These are phyloP conservation scores for Phycodurus eques DNA, from an alignment of 2,113 vertebrate genomes.

Conservation along the genomic window DNA sequence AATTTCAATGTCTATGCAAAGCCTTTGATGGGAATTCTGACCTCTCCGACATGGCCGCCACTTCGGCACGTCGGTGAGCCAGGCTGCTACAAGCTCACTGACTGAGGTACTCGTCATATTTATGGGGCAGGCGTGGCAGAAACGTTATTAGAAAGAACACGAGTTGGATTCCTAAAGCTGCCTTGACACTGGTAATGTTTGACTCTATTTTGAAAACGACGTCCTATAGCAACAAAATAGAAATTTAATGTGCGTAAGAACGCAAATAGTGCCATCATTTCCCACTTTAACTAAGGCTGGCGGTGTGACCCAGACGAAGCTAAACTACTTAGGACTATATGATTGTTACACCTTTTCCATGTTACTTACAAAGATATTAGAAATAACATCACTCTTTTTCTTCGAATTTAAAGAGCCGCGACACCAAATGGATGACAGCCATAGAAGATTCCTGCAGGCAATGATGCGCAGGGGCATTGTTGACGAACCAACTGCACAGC, in stretches of 20 bases:
- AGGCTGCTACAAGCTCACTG: too few species aligned
- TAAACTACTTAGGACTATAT: not conserved
- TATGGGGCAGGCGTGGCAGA: too few species aligned
- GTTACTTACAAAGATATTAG: not conserved
- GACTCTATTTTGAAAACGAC: not conserved
- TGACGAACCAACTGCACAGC: slow-evolving; percentile 66
- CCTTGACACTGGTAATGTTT: not conserved
- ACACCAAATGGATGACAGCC: slow-evolving; percentile 77
- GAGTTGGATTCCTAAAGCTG: too few species aligned
- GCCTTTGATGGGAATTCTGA: too few species aligned
- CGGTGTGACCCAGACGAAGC: not conserved
- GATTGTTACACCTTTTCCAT: not conserved
- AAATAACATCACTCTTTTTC: not conserved
- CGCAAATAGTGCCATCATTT: not conserved
- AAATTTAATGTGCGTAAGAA: not conserved
- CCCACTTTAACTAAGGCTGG: not conserved
- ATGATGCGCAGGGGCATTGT: slow-evolving; percentile 84
- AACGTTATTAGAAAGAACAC: too few species aligned
- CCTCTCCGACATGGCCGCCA: too few species aligned
- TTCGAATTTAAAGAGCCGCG: slow-evolving; percentile 48
- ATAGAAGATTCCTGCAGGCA: slow-evolving; percentile 85
- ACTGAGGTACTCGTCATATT: too few species aligned
- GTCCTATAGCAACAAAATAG: not conserved
- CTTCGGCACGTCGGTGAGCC: too few species aligned
- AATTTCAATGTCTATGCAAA: too few species aligned